Conservation (phyloP, 2,797 vertebrate species). For the Naso thynnoides region DNA sequence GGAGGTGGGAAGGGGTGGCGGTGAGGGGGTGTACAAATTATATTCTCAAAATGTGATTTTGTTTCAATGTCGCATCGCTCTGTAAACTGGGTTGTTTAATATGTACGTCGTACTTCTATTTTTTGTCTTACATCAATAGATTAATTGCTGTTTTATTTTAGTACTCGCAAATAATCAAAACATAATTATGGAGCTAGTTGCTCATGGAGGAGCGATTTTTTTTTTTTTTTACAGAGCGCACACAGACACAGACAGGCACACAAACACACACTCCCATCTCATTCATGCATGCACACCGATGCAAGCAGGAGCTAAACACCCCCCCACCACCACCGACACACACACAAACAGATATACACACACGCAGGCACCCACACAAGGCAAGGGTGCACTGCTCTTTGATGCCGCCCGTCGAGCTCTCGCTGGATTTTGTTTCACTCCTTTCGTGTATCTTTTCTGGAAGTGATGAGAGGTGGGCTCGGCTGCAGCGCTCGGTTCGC, state of each 20-base stretch:
- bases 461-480: slow-evolving; percentile 76
- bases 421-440: slow-evolving; percentile 76
- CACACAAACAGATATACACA: slow-evolving; percentile 18
- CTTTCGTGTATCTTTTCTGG: slow-evolving; percentile 72
- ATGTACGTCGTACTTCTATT: slow-evolving; percentile 65
- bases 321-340: slow-evolving; percentile 16
- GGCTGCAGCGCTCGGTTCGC: slow-evolving; percentile 51
- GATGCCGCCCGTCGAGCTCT: slow-evolving; percentile 68
- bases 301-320: slow-evolving; percentile 47
- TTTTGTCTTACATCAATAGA: slow-evolving; percentile 74
- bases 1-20: slow-evolving; percentile 40
- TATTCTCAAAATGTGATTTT: slow-evolving; percentile 67
- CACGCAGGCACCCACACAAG: slow-evolving; percentile 66
- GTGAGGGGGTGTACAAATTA: slow-evolving; percentile 45
- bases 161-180: slow-evolving; percentile 76
- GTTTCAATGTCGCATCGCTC: slow-evolving; percentile 55
- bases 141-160: slow-evolving; percentile 83
- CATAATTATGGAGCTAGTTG: slow-evolving; percentile 78
- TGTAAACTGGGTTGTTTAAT: slow-evolving; percentile 71
- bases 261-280: slow-evolving; percentile 42
- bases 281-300: slow-evolving; percentile 64
- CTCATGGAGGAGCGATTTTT: slow-evolving; percentile 66
- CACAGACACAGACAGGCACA: slow-evolving; percentile 23
- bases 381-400: slow-evolving; percentile 72
- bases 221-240: slow-evolving; percentile 66